These are phyloP conservation scores for Hydrolagus affinis DNA, from an alignment of 2,113 vertebrate genomes.

Conservation along the genomic window DNA sequence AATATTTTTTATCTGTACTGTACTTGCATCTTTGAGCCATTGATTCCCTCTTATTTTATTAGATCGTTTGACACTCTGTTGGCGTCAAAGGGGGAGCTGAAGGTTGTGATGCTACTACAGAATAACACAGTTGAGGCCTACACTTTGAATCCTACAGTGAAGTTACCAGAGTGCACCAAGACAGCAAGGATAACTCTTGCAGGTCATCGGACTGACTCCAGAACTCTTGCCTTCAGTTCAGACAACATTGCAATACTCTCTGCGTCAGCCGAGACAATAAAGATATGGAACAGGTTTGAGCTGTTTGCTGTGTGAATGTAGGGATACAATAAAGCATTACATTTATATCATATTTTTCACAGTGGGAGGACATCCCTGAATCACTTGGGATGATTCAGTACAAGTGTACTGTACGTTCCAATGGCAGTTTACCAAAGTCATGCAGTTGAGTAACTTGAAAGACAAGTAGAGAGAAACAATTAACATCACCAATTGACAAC, in stretches of 20 bases:
- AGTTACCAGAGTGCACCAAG: constrained; percentile 53
- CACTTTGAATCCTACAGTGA: constrained; percentile 51
- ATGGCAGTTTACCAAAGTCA: too few relatives aligned
- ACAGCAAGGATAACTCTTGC: constrained; percentile 66
- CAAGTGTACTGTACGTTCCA: too few relatives aligned
- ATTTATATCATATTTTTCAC: not conserved
- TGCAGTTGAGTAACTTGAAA: too few relatives aligned
- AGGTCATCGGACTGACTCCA: constrained; percentile 81
- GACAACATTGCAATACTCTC: constrained; percentile 91
- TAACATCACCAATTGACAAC: too few relatives aligned
- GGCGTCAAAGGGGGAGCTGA: constrained; percentile 72
- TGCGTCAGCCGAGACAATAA: constrained; percentile 79
- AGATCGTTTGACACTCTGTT: constrained; percentile 77
- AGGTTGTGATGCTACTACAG: constrained; percentile 76
- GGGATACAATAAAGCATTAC: not conserved
- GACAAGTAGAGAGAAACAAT: too few relatives aligned
- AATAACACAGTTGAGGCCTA: constrained; percentile 81
- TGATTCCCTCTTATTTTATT: constrained; percentile 35
- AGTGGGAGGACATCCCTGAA: too few relatives aligned
- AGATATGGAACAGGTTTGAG: constrained; percentile 90
- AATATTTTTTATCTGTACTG: too few relatives aligned
- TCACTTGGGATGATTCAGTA: too few relatives aligned
- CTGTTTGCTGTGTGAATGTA: not conserved
- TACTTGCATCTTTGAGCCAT: not conserved
- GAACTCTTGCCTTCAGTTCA: constrained; percentile 87